These are phyloP conservation scores for Orthosia cruda DNA, from an alignment of 2,888 invertebrate genomes.

Conservation along the genomic window DNA sequence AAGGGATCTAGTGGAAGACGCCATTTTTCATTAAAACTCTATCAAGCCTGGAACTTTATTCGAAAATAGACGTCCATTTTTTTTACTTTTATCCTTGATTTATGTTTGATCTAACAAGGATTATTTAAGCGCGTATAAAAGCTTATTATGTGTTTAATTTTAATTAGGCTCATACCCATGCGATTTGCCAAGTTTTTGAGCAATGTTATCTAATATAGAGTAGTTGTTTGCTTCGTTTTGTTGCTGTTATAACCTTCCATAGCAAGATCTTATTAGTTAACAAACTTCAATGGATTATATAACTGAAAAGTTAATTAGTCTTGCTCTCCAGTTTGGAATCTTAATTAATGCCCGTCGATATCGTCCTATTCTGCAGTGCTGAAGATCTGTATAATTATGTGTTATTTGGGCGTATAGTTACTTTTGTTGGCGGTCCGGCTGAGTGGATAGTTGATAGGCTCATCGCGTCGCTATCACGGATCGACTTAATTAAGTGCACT, in stretches of 20 bases:
- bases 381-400: constrained; percentile 58
- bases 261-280: constrained; percentile 24
- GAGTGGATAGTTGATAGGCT: constrained; percentile 76
- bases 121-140: constrained; percentile 3
- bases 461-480: constrained; percentile 78
- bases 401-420: constrained; percentile 45
- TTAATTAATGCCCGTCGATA: constrained; percentile 57
- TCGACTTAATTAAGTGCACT: constrained; percentile 85
- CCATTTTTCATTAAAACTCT: no score
- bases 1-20: no score
- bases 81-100: constrained; percentile 1
- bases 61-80: constrained; percentile 63
- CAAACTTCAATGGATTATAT: constrained; percentile 39
- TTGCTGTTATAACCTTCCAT: no score
- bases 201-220: background rate
- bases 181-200: background rate
- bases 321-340: constrained; percentile 46
- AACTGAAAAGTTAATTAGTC: constrained; percentile 56
- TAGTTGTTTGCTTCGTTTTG: constrained; percentile 5
- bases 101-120: constrained; percentile 30
- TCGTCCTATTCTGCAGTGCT: constrained; percentile 29
- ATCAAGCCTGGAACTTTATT: constrained; percentile 70
- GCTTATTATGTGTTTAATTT: constrained; percentile 12
- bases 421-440: constrained; percentile 65
- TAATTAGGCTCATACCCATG: background rate